A percentile compares a stretch with the other conserved stretches of the same genome.
These are phyloP conservation scores for Sarcophaga bullata DNA, from an alignment of 1,140 invertebrate genomes.

Conservation along the genomic window DNA sequence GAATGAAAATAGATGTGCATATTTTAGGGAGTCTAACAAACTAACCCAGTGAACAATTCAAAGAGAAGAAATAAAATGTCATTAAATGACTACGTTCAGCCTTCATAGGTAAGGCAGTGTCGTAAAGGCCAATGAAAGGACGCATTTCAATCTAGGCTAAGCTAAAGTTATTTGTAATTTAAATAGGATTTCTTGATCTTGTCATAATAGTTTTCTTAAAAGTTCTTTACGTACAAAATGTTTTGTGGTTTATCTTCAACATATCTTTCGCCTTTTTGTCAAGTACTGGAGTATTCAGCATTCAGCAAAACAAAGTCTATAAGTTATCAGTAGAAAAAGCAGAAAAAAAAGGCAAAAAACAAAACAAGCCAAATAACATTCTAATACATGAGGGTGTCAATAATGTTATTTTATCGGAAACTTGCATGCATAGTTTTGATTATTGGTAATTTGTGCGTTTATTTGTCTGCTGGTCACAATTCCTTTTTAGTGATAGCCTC, in stretches of 20 bases:
- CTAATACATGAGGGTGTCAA: slow-evolving; percentile 36
- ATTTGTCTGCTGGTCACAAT: background rate
- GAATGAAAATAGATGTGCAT: background rate
- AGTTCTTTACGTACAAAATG: too few species aligned
- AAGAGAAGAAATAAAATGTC: too few species aligned
- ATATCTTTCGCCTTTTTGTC: background rate
- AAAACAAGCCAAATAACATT: slow-evolving; percentile 17
- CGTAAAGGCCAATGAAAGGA: too few species aligned
- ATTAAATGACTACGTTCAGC: too few species aligned
- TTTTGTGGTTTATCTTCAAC: too few species aligned
- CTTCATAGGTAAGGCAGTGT: too few species aligned
- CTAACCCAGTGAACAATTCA: background rate
- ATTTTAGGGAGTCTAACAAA: background rate
- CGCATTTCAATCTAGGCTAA: too few species aligned
- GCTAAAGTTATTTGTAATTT: too few species aligned
- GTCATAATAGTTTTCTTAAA: too few species aligned
- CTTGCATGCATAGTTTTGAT: slow-evolving; percentile 38
- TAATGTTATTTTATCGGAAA: slow-evolving; percentile 39
- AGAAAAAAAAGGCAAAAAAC: background rate
- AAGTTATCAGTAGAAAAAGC: slow-evolving; percentile 10
- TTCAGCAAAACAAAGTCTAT: slow-evolving; percentile 31
- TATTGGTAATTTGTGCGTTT: slow-evolving; percentile 35
- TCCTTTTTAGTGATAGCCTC: background rate
- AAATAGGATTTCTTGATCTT: too few species aligned
- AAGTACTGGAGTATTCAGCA: background rate